A percentile compares a stretch with the other conserved stretches of the same genome.
phyloP scores from a whole-genome alignment of 23 tunicate genomes.

The Pegea sp. region DNA sequence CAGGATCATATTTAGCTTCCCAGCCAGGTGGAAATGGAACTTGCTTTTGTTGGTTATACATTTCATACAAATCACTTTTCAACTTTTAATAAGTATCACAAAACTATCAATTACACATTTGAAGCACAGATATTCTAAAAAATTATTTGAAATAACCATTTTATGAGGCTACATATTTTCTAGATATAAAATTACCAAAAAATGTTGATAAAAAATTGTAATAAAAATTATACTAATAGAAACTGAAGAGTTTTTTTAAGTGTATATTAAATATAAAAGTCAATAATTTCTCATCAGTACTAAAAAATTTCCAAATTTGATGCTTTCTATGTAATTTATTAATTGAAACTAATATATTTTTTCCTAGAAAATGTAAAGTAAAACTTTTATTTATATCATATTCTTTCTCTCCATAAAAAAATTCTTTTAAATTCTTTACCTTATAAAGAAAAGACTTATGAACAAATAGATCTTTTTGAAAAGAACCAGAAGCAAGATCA shows the following conservation, averaged over 20 bases:
- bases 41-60: background rate
- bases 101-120: no score
- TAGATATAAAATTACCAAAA: no score
- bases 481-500: background rate
- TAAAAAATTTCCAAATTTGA: background rate
- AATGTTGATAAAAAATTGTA: background rate
- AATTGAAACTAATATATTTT: background rate
- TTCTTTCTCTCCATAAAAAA: background rate
- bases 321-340: background rate
- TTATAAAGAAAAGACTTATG: background rate
- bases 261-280: background rate
- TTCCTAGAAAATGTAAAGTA: background rate
- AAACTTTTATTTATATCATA: background rate
- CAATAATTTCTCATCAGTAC: background rate
- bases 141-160: no score
- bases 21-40: constrained; percentile 53
- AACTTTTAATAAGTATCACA: no score
- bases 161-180: no score
- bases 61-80: no score
- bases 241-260: background rate
- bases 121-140: no score
- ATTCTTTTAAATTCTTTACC: background rate
- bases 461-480: background rate
- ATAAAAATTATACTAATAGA: background rate
- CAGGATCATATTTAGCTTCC: constrained; percentile 86